phyloP scores from a whole-genome alignment of 2,888 invertebrate genomes.

The Athripsodes cinereus region DNA sequence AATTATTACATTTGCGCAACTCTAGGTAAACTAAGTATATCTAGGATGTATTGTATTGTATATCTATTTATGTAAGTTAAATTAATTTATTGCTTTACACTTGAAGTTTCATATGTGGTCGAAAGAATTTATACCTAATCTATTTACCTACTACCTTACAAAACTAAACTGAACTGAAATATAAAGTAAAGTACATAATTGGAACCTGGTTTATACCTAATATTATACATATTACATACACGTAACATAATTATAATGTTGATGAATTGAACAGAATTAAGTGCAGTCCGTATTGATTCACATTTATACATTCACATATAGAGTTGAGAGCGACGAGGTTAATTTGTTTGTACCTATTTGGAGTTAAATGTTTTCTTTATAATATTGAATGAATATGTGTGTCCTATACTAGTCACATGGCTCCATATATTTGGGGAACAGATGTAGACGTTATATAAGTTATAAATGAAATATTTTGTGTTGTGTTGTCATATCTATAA shows the following conservation, averaged over 20 bases:
- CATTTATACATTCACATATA: neutral
- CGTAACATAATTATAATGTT: neutral
- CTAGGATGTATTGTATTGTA: constrained; percentile 33
- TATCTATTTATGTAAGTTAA: constrained; percentile 31
- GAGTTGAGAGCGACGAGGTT: neutral
- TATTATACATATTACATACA: no score
- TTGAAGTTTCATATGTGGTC: neutral
- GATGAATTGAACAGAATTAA: constrained; percentile 15
- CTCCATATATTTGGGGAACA: constrained; percentile 25
- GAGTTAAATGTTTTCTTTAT: constrained; percentile 17
- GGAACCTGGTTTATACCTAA: no score
- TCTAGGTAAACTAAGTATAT: constrained; percentile 36
- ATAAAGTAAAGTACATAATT: no score
- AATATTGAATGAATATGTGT: constrained; percentile 20
- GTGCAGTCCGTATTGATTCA: neutral
- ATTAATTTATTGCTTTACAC: constrained; percentile 27
- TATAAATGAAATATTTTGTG: constrained; percentile 27
- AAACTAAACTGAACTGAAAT: no score
- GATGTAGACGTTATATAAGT: constrained; percentile 26
- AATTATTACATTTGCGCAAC: constrained; percentile 51
- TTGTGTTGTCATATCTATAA: constrained; percentile 29
- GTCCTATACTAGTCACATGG: constrained; percentile 28
- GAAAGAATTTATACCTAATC: no score
- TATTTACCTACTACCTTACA: no score
- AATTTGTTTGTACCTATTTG: constrained; percentile 9